phyloP scores from a whole-genome alignment of 2,888 invertebrate genomes.

The Drosophila recens region DNA sequence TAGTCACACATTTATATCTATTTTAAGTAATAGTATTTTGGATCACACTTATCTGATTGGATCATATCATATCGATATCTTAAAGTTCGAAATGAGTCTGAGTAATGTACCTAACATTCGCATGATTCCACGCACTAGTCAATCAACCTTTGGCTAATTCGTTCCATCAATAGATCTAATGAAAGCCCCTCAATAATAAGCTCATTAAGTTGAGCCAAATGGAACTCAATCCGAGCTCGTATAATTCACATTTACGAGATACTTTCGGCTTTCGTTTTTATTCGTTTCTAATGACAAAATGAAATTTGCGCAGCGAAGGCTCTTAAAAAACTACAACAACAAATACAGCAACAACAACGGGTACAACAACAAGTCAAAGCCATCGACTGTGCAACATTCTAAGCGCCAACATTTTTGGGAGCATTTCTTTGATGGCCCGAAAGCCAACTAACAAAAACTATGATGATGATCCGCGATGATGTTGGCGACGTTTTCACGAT shows the following conservation, averaged over 20 bases:
- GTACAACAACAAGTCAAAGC: conserved; percentile 11
- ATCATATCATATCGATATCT: too few species aligned
- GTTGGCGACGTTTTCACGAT: conserved; percentile 72
- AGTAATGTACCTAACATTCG: too few species aligned
- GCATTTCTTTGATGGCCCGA: conserved; percentile 70
- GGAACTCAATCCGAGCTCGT: conserved; percentile 8
- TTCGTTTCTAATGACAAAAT: conserved; percentile 76
- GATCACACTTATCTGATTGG: too few species aligned
- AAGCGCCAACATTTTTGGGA: conserved; percentile 50
- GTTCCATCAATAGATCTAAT: background rate
- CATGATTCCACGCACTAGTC: background rate
- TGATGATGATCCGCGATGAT: conserved; percentile 23
- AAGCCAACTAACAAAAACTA: conserved; percentile 3
- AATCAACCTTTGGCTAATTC: background rate
- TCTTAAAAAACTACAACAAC: conserved; percentile 22
- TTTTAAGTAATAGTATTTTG: too few species aligned
- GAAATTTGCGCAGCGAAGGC: conserved; percentile 48
- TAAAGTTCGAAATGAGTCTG: too few species aligned
- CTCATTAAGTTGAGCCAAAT: conserved; percentile 24
- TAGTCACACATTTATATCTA: too few species aligned
- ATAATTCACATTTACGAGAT: conserved; percentile 4
- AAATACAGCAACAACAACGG: conserved; percentile 16
- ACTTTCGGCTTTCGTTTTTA: conserved; percentile 51
- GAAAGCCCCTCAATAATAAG: conserved; percentile 6
- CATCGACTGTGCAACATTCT: conserved; percentile 68